Base-by-base conservation (phyloP, 1,140 invertebrate species). In the Scaptomyza hsui region DNA sequence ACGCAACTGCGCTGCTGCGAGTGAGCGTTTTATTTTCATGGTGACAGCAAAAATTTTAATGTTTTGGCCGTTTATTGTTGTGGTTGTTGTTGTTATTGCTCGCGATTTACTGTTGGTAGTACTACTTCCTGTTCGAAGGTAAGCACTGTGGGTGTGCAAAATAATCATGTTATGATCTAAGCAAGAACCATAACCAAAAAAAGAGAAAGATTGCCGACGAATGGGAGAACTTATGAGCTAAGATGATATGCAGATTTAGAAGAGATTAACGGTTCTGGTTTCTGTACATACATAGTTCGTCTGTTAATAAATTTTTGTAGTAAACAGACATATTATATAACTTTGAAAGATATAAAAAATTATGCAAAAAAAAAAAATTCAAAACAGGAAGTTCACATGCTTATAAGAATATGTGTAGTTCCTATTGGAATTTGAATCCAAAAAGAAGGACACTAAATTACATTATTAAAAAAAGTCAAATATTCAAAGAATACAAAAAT, bases 111-210 rank as follows among this genome's bases (percentile, higher is more conserved):
- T 68, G 19, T 29, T 29, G 26, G 26, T 29, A 29, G 61, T 75
- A 86, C 81, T 75, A 86, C 81, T 86, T 86, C 82, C 81, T 86
- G 81, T 78, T 86, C 65, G 65, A 47, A 52, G 72, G 45, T 80
- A 85, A 85, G 76, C 74, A 70, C 77, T 72, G 81, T 86, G 81
- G 82, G 81, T 81, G 81, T 86, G 65, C 62, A 51, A 55, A 55
- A 44, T 47, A 68, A 68, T 72, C 61, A 19, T 13, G 60, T 39
- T 53, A 71, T 42, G 65, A 61, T 47, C 64, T 24, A 0, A 37
- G 41, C 42, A 24, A 52, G 56, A 55, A 75, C 44, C 39, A 44
- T 32, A 6, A 0, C 62, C 42, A 47, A 56, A 35, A 26, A 29
- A 65, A 63, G 68, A 75, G 72, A 75, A 75, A 78, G 75, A 82